These are phyloP conservation scores for Sphenodon punctatus DNA, from an alignment of 2,797 vertebrate genomes.

Conservation along the genomic window DNA sequence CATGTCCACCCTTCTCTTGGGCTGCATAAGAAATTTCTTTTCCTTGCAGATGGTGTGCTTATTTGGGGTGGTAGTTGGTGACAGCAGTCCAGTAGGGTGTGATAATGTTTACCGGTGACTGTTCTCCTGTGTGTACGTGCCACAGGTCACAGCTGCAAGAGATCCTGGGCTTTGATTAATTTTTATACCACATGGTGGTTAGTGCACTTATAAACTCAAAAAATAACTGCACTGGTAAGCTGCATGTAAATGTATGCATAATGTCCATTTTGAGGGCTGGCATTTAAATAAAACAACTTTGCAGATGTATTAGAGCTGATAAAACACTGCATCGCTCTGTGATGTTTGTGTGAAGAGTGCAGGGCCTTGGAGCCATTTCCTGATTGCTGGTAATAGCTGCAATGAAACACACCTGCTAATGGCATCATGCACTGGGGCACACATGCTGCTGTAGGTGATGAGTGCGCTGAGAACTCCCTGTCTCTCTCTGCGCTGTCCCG, in stretches of 20 bases:
- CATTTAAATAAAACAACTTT: slow-evolving; percentile 28
- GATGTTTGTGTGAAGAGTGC: slow-evolving; percentile 22
- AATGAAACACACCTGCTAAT: slow-evolving; percentile 57
- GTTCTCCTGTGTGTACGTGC: slow-evolving; percentile 1
- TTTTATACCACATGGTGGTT: too few species aligned
- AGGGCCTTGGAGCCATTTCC: slow-evolving; percentile 32
- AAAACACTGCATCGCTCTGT: background rate
- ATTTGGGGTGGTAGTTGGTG: accelerated
- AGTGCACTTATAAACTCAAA: too few species aligned
- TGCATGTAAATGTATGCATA: too few species aligned
- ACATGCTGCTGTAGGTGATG: slow-evolving; percentile 27
- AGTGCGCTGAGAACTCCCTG: too few species aligned
- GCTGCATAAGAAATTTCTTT: background rate
- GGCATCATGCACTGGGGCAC: slow-evolving; percentile 18
- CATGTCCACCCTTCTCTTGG: background rate
- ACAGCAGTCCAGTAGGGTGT: background rate
- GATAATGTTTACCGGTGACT: slow-evolving; percentile 37
- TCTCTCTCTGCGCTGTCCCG: too few species aligned
- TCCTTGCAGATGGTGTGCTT: background rate
- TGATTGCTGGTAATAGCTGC: background rate
- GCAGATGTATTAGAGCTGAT: slow-evolving; percentile 34
- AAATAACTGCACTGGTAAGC: too few species aligned
- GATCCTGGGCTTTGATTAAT: too few species aligned
- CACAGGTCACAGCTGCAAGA: background rate
- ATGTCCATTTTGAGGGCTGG: slow-evolving; percentile 4